These are phyloP conservation scores for Ornithoptera alexandrae DNA, from an alignment of 2,888 invertebrate species.

Conservation along the genomic window DNA sequence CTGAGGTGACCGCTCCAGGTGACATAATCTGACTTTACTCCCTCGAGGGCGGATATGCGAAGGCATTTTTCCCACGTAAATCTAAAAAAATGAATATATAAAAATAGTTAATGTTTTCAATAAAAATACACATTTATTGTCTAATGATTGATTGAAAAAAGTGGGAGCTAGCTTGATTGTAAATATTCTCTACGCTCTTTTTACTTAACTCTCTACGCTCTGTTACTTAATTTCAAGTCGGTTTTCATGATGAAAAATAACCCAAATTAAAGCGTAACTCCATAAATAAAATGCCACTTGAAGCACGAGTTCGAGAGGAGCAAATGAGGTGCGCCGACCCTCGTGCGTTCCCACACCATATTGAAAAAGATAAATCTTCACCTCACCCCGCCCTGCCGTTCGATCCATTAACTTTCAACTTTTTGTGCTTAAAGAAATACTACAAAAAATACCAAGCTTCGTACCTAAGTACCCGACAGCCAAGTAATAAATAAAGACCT, in stretches of 20 bases:
- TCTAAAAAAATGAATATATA: too few relatives aligned
- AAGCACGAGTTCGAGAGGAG: constrained; percentile 40
- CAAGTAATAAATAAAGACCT: constrained; percentile 37
- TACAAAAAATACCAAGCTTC: constrained; percentile 28
- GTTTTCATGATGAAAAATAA: constrained; percentile 42
- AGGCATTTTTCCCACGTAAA: too few relatives aligned
- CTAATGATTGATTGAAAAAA: neutral
- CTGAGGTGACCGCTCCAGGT: too few relatives aligned
- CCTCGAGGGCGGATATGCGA: too few relatives aligned
- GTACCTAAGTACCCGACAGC: constrained; percentile 33
- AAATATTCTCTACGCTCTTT: constrained; percentile 20
- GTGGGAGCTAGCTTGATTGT: neutral
- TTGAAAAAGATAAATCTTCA: constrained; percentile 74
- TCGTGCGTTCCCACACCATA: constrained; percentile 62
- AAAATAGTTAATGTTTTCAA: too few relatives aligned
- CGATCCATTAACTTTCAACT: constrained; percentile 54
- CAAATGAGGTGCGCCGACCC: constrained; percentile 41
- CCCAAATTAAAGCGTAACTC: constrained; percentile 58
- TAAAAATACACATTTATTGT: neutral
- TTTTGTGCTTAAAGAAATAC: constrained; percentile 37
- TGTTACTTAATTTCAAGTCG: constrained; percentile 31
- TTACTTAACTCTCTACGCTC: constrained; percentile 31
- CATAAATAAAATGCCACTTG: constrained; percentile 67
- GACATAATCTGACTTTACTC: too few relatives aligned
- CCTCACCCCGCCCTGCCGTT: constrained; percentile 56